Conservation (phyloP, 2,113 vertebrate species). For the Rhinoptilus africanus region DNA sequence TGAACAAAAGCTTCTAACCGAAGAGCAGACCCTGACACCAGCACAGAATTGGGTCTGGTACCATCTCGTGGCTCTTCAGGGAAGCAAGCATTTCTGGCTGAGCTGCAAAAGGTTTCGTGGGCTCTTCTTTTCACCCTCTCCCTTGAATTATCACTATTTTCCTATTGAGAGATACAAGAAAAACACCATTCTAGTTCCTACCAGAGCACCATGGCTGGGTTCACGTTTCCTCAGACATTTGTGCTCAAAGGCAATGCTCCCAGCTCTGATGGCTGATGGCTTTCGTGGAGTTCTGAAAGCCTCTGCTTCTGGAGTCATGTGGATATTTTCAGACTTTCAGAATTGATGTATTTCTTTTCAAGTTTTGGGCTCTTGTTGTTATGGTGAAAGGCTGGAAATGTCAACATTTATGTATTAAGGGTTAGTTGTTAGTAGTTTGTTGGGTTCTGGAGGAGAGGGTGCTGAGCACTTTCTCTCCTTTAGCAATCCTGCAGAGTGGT, state of each 20-base stretch:
- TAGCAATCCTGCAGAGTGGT: neutral
- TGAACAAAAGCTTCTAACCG: neutral
- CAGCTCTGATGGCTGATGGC: neutral
- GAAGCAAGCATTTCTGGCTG: neutral
- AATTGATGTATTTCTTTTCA: neutral
- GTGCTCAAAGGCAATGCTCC: neutral
- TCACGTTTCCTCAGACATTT: neutral
- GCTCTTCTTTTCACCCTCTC: neutral
- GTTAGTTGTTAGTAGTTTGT: neutral
- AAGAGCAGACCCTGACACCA: neutral
- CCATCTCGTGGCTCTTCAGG: neutral
- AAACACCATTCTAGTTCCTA: neutral
- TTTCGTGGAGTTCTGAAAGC: neutral
- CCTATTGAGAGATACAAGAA: neutral
- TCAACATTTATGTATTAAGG: neutral
- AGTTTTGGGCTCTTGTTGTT: neutral
- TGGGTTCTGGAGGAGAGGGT: neutral
- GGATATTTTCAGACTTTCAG: neutral
- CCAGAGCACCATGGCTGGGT: neutral
- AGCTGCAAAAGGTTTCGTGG: neutral
- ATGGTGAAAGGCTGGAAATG: neutral
- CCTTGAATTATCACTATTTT: neutral
- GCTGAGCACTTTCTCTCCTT: neutral
- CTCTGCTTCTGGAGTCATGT: neutral
- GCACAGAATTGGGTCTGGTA: neutral